These are phyloP conservation scores for Xyrauchen texanus DNA, from an alignment of 2,113 vertebrate species.

Conservation along the genomic window DNA sequence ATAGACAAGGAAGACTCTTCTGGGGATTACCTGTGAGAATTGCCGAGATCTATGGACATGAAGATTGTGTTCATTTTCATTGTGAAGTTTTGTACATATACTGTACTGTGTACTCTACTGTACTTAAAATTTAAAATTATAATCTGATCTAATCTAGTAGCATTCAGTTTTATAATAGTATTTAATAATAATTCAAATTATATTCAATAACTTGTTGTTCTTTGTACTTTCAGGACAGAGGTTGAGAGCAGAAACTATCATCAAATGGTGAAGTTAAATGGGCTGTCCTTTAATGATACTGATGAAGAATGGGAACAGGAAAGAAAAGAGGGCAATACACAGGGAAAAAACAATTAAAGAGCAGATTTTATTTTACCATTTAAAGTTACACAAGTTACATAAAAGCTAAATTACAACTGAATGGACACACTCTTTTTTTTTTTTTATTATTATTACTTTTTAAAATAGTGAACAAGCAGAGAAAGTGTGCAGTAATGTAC, in stretches of 20 bases:
- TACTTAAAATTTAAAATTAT: too few relatives aligned
- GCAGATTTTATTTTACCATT: constrained; percentile 9
- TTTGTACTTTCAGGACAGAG: constrained; percentile 78
- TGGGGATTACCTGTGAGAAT: constrained; percentile 82
- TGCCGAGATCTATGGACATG: constrained; percentile 86
- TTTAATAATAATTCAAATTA: background rate
- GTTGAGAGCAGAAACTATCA: constrained; percentile 71
- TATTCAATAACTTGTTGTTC: constrained; percentile 11
- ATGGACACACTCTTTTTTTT: background rate
- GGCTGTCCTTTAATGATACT: constrained; percentile 74
- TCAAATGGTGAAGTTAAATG: constrained; percentile 60
- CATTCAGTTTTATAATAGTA: background rate
- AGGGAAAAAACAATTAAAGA: constrained; percentile 4
- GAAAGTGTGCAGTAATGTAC: too few relatives aligned
- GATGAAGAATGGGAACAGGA: constrained; percentile 83
- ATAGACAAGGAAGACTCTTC: constrained; percentile 80
- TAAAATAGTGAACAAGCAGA: too few relatives aligned
- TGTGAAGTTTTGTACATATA: too few relatives aligned
- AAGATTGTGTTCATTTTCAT: constrained; percentile 79
- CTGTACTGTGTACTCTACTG: too few relatives aligned
- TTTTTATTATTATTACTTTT: background rate
- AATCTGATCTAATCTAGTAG: too few relatives aligned
- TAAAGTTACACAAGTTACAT: background rate
- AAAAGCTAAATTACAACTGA: background rate
- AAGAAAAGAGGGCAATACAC: constrained; percentile 60